Evolutionary conservation across 2,888 invertebrate genomes (phyloP), one percentile per base, ranked within the genome.

Genomic region (Oscheius sp.): DNA sequence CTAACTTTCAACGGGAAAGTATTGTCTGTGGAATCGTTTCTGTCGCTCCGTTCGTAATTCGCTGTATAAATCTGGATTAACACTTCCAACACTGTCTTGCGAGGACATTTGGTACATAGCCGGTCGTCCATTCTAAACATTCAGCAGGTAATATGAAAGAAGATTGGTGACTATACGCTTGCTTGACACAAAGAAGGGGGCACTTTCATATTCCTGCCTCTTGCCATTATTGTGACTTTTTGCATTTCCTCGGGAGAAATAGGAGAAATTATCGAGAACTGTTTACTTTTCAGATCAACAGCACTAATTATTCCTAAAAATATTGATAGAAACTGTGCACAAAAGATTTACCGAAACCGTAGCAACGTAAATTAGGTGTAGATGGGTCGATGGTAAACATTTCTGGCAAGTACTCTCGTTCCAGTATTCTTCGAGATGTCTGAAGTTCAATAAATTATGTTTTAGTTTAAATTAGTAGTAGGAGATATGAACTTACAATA

Each of bases 241-340:
- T 9, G 25, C 29, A 58, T 12, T 25, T 27, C n/a, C 9, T 23
- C 29, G 6, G 29, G 13, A 1, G 58, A 58, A 27, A 58, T 27
- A 6, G 58, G 58, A 5, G 58, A 27, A 27, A 58, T 12, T 13
- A 58, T 0, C n/a, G 27, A 6, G 12, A 58, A 27, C n/a, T 58
- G 58, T 12, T 29, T 25, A 13, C 12, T 25, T 5, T 16, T 13
- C 58, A 58, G 13, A 12, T 58, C 58, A 7, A 58, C 58, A 27
- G 58, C 58, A 27, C 27, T 58, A n/a, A 58, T 58, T 25, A 58
- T 58, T 27, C 27, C 58, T 58, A n/a, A 27, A 58, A n/a, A 13
- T 27, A 27, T 12, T 2, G 13, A 5, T 9, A 29, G n/a, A n/a
- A n/a, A 9, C 13, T 58, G 13, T 16, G 1, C 25, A 58, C 25